A percentile compares a stretch with the other conserved stretches of the same genome.
Conservation (phyloP, 2,888 invertebrate genomes). For the Chironomus tentans region DNA sequence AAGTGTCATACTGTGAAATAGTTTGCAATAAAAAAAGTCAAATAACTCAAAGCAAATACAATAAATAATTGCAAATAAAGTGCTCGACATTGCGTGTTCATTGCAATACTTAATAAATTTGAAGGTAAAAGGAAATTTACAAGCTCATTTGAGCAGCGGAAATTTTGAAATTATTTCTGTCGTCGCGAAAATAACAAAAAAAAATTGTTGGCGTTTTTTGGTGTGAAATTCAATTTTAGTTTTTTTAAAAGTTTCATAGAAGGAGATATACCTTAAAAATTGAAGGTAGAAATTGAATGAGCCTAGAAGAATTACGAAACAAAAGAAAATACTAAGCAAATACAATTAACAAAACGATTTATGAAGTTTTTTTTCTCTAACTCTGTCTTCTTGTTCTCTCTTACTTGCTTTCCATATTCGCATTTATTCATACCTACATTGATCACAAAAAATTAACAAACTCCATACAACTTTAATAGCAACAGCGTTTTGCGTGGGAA, state of each 20-base stretch:
- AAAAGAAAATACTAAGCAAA: neutral
- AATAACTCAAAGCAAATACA: no score
- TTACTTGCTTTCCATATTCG: neutral
- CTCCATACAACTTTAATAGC: neutral
- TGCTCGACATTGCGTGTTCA: no score
- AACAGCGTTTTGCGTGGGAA: conserved; percentile 33
- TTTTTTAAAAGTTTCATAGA: neutral
- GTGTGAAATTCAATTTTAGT: neutral
- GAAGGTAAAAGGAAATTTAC: no score
- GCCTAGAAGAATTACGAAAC: neutral
- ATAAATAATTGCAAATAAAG: no score
- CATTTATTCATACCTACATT: neutral
- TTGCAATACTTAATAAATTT: no score
- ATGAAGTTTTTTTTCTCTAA: neutral
- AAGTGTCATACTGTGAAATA: no score
- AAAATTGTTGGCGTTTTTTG: neutral
- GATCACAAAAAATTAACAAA: neutral
- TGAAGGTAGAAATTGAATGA: neutral
- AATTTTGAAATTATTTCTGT: no score
- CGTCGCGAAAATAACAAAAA: neutral
- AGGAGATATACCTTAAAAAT: neutral
- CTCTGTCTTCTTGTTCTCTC: neutral
- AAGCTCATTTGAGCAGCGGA: no score
- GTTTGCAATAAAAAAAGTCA: no score
- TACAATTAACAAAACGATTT: neutral